phyloP scores from a whole-genome alignment of 1,140 invertebrate species.

The Drosophila leontia region DNA sequence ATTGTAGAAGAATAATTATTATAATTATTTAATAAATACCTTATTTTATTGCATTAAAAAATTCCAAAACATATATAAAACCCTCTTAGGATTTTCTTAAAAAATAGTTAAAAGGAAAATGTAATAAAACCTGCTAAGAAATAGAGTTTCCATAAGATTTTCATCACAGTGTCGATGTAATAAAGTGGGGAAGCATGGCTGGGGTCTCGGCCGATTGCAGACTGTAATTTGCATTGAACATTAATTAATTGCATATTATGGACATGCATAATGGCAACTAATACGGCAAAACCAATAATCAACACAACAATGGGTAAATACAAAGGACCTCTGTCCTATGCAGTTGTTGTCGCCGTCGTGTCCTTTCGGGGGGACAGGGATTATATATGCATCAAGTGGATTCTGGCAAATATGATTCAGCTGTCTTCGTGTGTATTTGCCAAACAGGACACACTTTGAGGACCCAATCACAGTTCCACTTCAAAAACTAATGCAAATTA shows the following conservation, averaged over 20 bases:
- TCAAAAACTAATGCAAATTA: constrained; percentile 55
- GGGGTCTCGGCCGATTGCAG: constrained; percentile 35
- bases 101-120: neutral
- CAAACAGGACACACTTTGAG: constrained; percentile 40
- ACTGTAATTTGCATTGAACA: constrained; percentile 78
- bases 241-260: constrained; percentile 79
- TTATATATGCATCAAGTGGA: constrained; percentile 56
- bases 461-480: constrained; percentile 37
- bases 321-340: constrained; percentile 38
- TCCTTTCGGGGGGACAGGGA: constrained; percentile 42
- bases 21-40: too few species aligned
- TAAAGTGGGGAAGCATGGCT: constrained; percentile 11
- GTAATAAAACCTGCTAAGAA: neutral
- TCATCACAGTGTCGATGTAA: neutral
- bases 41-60: too few species aligned
- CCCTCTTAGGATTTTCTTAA: neutral
- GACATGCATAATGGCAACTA: constrained; percentile 43
- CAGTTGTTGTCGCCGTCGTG: constrained; percentile 1
- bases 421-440: constrained; percentile 25
- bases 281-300: constrained; percentile 73
- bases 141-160: neutral
- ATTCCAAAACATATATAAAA: too few species aligned
- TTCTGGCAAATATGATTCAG: constrained; percentile 39
- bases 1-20: too few species aligned
- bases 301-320: constrained; percentile 70